phyloP scores from a whole-genome alignment of 2,113 vertebrate species.

The Blennius ocellaris region DNA sequence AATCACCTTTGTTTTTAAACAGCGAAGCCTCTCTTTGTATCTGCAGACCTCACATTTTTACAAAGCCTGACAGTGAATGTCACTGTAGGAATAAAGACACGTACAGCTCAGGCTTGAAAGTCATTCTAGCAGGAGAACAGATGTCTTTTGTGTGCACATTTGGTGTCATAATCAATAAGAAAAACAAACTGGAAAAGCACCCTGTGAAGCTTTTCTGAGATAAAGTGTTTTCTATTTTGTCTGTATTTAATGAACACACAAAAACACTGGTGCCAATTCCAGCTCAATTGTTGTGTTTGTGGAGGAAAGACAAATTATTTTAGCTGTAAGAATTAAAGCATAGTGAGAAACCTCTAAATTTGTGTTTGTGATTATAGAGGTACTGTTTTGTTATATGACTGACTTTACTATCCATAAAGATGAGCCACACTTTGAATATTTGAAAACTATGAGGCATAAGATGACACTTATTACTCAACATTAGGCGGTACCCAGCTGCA shows the following conservation, averaged over 20 bases:
- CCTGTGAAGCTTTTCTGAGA: background rate
- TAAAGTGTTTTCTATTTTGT: background rate
- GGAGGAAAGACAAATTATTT: too few relatives aligned
- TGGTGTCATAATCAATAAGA: background rate
- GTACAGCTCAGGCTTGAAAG: background rate
- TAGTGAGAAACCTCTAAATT: too few relatives aligned
- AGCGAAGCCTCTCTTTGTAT: slow-evolving; percentile 7
- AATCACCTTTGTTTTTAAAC: slow-evolving; percentile 15
- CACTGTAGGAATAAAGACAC: background rate
- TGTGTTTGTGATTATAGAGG: too few relatives aligned
- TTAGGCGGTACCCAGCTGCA: too few relatives aligned
- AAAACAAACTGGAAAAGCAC: background rate
- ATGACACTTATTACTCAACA: too few relatives aligned
- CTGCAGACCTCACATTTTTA: slow-evolving; percentile 10
- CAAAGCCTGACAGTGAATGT: background rate
- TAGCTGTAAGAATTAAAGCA: too few relatives aligned
- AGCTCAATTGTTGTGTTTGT: too few relatives aligned
- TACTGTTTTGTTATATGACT: too few relatives aligned
- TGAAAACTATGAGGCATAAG: too few relatives aligned
- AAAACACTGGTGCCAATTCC: too few relatives aligned
- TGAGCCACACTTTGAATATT: too few relatives aligned
- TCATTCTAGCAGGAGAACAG: background rate
- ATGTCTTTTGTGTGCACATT: background rate
- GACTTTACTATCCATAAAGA: too few relatives aligned
- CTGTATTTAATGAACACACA: background rate